Conservation (phyloP, 2,888 invertebrate species). For the Parapristionchus giblindavisi region DNA sequence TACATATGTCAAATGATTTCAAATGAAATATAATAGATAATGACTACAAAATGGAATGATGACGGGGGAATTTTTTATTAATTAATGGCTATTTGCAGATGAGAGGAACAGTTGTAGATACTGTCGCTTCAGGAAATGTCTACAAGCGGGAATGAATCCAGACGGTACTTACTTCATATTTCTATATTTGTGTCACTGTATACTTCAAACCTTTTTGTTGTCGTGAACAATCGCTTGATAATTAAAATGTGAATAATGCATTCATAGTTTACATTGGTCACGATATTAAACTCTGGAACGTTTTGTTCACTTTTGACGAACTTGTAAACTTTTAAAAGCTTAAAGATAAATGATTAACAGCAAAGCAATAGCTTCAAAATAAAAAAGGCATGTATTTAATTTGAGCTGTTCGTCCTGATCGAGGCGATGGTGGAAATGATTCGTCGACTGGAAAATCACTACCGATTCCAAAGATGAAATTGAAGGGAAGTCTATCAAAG, state of each 20-base stretch:
- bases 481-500: slow-evolving; percentile 44
- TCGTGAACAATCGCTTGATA: neutral
- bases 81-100: slow-evolving; percentile 43
- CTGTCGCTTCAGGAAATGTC: slow-evolving; percentile 63
- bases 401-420: slow-evolving; percentile 64
- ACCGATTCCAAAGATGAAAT: slow-evolving; percentile 20
- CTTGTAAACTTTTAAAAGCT: no score
- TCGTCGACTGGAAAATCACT: slow-evolving; percentile 33
- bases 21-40: no score
- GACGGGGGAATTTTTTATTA: no score
- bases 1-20: no score
- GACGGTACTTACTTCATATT: slow-evolving; percentile 49
- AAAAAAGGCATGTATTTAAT: no score
- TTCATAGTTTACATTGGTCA: no score
- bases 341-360: no score
- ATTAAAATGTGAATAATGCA: no score
- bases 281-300: no score
- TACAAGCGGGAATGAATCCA: slow-evolving; percentile 66
- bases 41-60: no score
- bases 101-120: slow-evolving; percentile 65
- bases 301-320: no score
- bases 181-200: neutral
- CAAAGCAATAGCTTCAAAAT: no score
- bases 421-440: slow-evolving; percentile 45
- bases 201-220: neutral